Evolutionary conservation across 2,113 vertebrate species (phyloP).

Genomic region (Centropus bengalensis): DNA sequence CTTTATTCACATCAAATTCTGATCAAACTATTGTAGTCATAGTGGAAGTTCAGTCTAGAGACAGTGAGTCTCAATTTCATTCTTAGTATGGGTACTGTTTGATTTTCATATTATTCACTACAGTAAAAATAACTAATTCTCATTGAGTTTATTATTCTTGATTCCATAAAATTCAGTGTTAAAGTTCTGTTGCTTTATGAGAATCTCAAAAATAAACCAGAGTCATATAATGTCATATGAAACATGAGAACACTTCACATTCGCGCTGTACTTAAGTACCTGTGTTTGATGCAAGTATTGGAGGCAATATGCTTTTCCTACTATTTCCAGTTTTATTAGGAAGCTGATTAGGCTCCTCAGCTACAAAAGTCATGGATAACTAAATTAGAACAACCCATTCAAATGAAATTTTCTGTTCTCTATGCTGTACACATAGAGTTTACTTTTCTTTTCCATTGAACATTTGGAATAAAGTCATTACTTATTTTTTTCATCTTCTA

Average conservation of each 20-base stretch:
- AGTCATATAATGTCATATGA: background rate
- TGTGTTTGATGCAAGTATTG: background rate
- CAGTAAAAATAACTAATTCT: background rate
- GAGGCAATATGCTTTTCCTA: background rate
- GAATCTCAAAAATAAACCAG: background rate
- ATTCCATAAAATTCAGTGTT: background rate
- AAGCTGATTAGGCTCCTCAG: background rate
- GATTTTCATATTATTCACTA: background rate
- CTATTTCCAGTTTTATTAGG: background rate
- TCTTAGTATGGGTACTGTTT: background rate
- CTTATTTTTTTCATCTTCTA: constrained; percentile 57
- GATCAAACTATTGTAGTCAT: background rate
- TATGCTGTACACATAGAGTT: background rate
- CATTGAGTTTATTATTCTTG: background rate
- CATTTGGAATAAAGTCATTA: background rate
- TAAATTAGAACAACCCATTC: background rate
- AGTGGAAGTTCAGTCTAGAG: background rate
- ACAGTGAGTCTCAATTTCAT: accelerated
- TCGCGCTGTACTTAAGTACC: too few species aligned
- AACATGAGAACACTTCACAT: background rate
- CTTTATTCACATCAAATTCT: background rate
- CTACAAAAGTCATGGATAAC: background rate
- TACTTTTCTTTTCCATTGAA: background rate
- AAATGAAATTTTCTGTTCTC: background rate
- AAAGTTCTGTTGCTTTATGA: background rate